Base-by-base conservation (phyloP, 2,888 invertebrate genomes). In the Seladonia tumulorum region DNA sequence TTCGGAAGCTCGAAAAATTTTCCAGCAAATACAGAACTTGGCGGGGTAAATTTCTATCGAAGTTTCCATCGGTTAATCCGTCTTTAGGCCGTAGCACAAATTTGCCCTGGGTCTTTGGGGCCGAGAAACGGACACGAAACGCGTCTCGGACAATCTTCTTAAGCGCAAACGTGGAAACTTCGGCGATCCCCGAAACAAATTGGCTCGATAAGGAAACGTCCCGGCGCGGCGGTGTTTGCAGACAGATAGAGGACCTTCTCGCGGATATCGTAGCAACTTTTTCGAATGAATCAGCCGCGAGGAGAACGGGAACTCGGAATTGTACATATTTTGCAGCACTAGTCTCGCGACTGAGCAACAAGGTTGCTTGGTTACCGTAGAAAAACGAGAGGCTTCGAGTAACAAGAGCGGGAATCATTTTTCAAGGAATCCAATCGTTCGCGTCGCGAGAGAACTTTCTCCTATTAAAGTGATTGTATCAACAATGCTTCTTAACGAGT, bases 391-490 rank as follows among this genome's bases (percentile, higher is more conserved):
- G n/a, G 35, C 22, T 12, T 42, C 22, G 68, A 42, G 22, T 68
- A 42, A 68, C 68, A 68, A 39, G 22, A 39, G 29, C 29, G 53
- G 66, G 66, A 66, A 68, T 68, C 39, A 68, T 68, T 68, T 68
- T 68, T 68, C 68, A 68, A 68, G 68, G 39, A 68, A 68, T 68
- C 35, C 12, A 39, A 68, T 39, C 68, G 42, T 68, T 39, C 39
- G 22, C 68, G 39, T 39, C 68, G 68, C 53, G 53, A n/a, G 53
- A 39, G 22, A 22, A 68, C 68, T 68, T 68, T 68, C 68, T 68
- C 68, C 39, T 68, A 68, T 68, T 68, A 66, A 66, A 35, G 35
- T 29, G 60, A 29, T 29, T 63, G 14, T 29, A 29, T n/a, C 60
- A 63, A 63, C 68, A 39, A 68, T 39, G 68, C n/a, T 22, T 68